Base-by-base conservation (phyloP, 2,113 vertebrate genomes). In the Scomber colias region DNA sequence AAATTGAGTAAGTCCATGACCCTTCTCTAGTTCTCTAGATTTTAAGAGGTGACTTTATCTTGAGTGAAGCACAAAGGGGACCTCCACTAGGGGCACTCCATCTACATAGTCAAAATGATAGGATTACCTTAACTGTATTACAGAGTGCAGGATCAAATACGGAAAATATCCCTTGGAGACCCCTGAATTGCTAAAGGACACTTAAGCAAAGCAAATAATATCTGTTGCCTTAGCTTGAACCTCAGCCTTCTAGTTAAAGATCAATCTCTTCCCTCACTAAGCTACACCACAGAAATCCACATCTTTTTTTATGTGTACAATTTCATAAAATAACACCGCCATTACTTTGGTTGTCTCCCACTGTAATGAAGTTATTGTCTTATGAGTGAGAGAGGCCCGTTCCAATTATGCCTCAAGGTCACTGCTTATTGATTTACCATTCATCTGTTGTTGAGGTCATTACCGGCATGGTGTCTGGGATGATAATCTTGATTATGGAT, bases 341-440 rank as follows among this genome's bases (percentile, higher is more conserved):
- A 85, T 89, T 89, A 82, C 64, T 84, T 75, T 21, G 69, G 44
- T 79, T 86, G 83, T 85, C 89, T 84, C 66, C 21, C 65, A 54
- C 70, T 30, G 46, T 72, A 87, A 91, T 90, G 54, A 86, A 87
- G 81, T 88, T 86, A 88, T 86, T 88, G 82, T 87, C 89, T 57
- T 62, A 66, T 61, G 72, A 87, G 77, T 70, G 70, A 77, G 83
- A 85, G 54, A 63, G 81, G 74, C 84, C 21, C 71, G 13, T 57
- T 80, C 71, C 71, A 83, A 87, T 85, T 83, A 83, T 59, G 63
- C 75, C n/a, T 77, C 89, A 90, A 92, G 90, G 90, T 88, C 85
- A 86, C 74, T 51, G 57, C 59, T 77, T 85, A 91, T 91, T 89
- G 90, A 92, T 92, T 91, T 86, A 79, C 82, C 88, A 92, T 92